Conservation (phyloP, 2,797 vertebrate species). For the Melopsittacus undulatus region DNA sequence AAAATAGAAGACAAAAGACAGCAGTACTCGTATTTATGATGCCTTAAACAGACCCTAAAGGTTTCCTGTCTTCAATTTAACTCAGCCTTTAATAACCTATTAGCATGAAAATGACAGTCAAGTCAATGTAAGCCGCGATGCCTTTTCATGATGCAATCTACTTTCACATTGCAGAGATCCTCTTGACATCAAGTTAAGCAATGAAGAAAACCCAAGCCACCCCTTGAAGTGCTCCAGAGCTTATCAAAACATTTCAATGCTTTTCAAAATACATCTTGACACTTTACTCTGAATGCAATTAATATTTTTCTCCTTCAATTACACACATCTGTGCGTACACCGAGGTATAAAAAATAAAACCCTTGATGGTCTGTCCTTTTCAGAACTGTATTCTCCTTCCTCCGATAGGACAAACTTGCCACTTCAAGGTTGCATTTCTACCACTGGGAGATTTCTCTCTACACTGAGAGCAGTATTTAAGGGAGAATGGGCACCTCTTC, state of each 20-base stretch:
- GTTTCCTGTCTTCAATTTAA: slow-evolving; percentile 13
- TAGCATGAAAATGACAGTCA: slow-evolving; percentile 32
- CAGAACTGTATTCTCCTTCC: background rate
- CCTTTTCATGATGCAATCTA: background rate
- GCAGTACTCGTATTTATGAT: background rate
- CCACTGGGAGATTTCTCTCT: background rate
- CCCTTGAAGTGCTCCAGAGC: background rate
- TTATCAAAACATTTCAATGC: background rate
- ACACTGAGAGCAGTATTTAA: background rate
- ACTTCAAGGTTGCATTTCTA: background rate
- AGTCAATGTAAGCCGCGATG: background rate
- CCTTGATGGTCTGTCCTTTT: background rate
- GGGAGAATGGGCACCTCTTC: background rate
- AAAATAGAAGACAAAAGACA: background rate
- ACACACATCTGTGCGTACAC: background rate
- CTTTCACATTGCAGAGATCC: background rate
- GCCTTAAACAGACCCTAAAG: background rate
- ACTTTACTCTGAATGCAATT: background rate
- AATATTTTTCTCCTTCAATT: background rate
- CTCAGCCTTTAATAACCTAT: slow-evolving; percentile 30
- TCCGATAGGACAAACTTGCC: background rate
- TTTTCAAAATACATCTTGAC: background rate
- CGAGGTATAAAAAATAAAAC: background rate
- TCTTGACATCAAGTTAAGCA: background rate
- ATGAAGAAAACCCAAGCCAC: background rate